Conservation (phyloP, 2,888 invertebrate genomes). For the Crepidodera aurea region DNA sequence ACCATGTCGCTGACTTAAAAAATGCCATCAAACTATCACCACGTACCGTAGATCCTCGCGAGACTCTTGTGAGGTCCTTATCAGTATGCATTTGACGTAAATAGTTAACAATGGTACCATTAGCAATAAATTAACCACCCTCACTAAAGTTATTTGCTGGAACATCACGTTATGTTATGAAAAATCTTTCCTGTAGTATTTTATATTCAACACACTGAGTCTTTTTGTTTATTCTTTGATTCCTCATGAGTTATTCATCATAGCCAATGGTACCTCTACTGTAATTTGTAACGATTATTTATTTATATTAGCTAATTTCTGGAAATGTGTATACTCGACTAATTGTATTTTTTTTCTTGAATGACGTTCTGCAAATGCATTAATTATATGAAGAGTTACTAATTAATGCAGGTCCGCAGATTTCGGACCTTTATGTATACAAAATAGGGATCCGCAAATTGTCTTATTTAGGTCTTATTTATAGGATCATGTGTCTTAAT, state of each 20-base stretch:
- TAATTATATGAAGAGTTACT: too few species aligned
- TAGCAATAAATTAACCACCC: slow-evolving; percentile 61
- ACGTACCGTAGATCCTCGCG: slow-evolving; percentile 35
- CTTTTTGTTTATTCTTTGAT: slow-evolving; percentile 51
- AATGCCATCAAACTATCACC: background rate
- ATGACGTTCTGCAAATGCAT: too few species aligned
- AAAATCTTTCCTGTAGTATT: slow-evolving; percentile 53
- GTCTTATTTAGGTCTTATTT: too few species aligned
- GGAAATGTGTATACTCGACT: slow-evolving; percentile 31
- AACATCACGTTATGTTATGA: slow-evolving; percentile 50
- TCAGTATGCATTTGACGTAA: slow-evolving; percentile 56
- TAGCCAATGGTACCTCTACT: slow-evolving; percentile 51
- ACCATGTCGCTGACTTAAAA: background rate
- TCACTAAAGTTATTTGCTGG: slow-evolving; percentile 46
- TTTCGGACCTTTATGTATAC: too few species aligned
- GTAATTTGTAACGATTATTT: slow-evolving; percentile 60
- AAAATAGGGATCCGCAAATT: too few species aligned
- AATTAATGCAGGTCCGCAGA: too few species aligned
- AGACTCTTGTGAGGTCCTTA: slow-evolving; percentile 55
- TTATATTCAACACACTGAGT: slow-evolving; percentile 48
- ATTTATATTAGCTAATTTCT: slow-evolving; percentile 52
- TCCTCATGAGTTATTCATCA: slow-evolving; percentile 58
- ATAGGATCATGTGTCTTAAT: too few species aligned
- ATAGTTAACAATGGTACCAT: slow-evolving; percentile 61
- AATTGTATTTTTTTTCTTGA: too few species aligned